Conservation (phyloP, 2,888 invertebrate species). For the Cerceris rybyensis region DNA sequence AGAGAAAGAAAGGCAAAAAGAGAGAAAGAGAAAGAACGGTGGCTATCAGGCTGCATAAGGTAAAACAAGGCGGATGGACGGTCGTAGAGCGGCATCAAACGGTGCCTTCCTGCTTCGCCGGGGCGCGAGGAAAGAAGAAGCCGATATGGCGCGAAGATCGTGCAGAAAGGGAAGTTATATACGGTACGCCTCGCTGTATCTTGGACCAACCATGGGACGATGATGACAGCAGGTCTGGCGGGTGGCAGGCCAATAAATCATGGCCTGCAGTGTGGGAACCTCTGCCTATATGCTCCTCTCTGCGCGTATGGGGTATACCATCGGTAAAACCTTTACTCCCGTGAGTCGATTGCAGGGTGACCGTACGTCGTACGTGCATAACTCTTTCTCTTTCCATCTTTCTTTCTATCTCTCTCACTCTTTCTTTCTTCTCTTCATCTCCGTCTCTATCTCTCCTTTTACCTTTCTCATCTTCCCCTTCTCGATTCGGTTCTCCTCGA, state of each 20-base stretch:
- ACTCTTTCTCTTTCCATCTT: slow-evolving; percentile 32
- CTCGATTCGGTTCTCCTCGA: slow-evolving; percentile 10
- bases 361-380: slow-evolving; percentile 56
- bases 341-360: slow-evolving; percentile 59
- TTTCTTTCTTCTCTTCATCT: background rate
- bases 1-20: background rate
- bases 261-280: slow-evolving; percentile 76
- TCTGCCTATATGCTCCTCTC: slow-evolving; percentile 58
- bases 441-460: slow-evolving; percentile 2
- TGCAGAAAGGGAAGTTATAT: slow-evolving; percentile 67
- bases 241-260: slow-evolving; percentile 79
- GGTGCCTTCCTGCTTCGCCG: slow-evolving; percentile 59
- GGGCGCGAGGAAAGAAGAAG: slow-evolving; percentile 66
- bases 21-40: slow-evolving; percentile 14
- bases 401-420: slow-evolving; percentile 18
- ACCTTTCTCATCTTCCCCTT: slow-evolving; percentile 8
- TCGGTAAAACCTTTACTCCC: slow-evolving; percentile 68
- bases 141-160: slow-evolving; percentile 67
- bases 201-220: slow-evolving; percentile 70
- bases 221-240: slow-evolving; percentile 78
- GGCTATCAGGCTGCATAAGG: slow-evolving; percentile 60
- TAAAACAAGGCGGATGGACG: slow-evolving; percentile 64
- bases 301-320: slow-evolving; percentile 62
- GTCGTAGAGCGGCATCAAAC: slow-evolving; percentile 47
- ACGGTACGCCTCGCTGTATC: slow-evolving; percentile 66